Evolutionary conservation across 2,797 vertebrate species (phyloP).

Genomic region (Enteromius afrohamiltoni): DNA sequence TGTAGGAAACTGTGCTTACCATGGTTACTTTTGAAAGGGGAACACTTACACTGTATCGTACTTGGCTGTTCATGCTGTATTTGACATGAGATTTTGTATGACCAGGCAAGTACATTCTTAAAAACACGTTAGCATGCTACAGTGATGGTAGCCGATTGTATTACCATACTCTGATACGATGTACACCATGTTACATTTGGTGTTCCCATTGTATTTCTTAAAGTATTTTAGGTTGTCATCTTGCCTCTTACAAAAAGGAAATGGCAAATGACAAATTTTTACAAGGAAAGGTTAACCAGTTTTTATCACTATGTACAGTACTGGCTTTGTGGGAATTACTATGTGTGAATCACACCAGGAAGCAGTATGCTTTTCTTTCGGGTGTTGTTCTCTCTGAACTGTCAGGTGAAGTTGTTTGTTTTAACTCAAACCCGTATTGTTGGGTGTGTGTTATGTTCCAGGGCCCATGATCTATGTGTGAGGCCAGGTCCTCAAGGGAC

Average conservation of each 20-base stretch:
- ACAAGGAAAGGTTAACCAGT: neutral
- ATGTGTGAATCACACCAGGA: constrained; percentile 37
- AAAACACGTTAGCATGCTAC: too few relatives aligned
- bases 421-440: constrained; percentile 38
- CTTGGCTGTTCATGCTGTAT: neutral
- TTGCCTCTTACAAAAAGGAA: neutral
- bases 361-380: constrained; percentile 13
- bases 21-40: neutral
- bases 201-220: neutral
- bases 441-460: constrained; percentile 57
- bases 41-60: neutral
- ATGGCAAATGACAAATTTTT: neutral
- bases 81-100: neutral
- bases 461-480: constrained; percentile 48
- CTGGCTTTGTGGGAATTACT: constrained; percentile 15
- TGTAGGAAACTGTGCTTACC: constrained; percentile 17
- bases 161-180: neutral
- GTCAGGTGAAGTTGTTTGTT: constrained; percentile 21
- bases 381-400: neutral
- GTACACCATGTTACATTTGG: neutral
- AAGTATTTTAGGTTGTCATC: neutral
- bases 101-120: neutral
- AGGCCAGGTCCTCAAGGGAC: constrained; percentile 48
- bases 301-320: neutral
- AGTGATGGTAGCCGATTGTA: neutral